A percentile compares a stretch with the other conserved stretches of the same genome.
Evolutionary conservation across 2,797 vertebrate species (phyloP).

Genomic region (Holocentrus rufus): DNA sequence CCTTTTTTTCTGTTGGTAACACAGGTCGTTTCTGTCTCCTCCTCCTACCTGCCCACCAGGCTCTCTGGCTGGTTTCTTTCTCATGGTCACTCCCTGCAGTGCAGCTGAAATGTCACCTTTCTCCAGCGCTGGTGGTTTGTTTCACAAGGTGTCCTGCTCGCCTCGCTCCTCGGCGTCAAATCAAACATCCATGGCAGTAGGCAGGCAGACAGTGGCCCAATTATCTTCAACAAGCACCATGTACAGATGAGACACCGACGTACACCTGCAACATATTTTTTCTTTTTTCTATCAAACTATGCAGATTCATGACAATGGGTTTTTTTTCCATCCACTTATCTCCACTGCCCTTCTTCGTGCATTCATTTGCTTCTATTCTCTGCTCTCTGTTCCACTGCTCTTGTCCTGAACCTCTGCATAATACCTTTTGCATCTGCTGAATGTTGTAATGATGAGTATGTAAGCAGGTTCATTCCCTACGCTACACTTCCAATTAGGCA

Average conservation of each 20-base stretch:
- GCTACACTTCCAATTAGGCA: constrained; percentile 62
- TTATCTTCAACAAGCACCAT: constrained; percentile 59
- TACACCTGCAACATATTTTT: constrained; percentile 48
- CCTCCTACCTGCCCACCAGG: neutral
- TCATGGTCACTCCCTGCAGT: constrained; percentile 30
- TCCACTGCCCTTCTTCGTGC: neutral
- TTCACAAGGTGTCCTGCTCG: constrained; percentile 33
- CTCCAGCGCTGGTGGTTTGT: constrained; percentile 4
- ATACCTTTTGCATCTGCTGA: constrained; percentile 36
- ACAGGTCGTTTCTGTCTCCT: neutral
- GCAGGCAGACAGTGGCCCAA: constrained; percentile 57
- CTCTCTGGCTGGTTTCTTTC: constrained; percentile 17
- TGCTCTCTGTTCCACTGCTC: constrained; percentile 18
- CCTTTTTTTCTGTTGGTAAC: neutral
- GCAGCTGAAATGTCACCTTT: constrained; percentile 45
- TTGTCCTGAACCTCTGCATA: constrained; percentile 40
- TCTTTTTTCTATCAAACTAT: constrained; percentile 41
- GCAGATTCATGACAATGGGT: constrained; percentile 10
- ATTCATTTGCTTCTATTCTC: constrained; percentile 21
- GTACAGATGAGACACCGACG: constrained; percentile 46
- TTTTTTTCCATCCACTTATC: constrained; percentile 12
- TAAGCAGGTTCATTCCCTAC: constrained; percentile 65
- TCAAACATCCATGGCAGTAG: constrained; percentile 56
- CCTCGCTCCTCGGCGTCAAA: constrained; percentile 54
- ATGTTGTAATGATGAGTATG: constrained; percentile 59